phyloP scores from a whole-genome alignment of 2,888 invertebrate genomes.

The Pandemis corylana region DNA sequence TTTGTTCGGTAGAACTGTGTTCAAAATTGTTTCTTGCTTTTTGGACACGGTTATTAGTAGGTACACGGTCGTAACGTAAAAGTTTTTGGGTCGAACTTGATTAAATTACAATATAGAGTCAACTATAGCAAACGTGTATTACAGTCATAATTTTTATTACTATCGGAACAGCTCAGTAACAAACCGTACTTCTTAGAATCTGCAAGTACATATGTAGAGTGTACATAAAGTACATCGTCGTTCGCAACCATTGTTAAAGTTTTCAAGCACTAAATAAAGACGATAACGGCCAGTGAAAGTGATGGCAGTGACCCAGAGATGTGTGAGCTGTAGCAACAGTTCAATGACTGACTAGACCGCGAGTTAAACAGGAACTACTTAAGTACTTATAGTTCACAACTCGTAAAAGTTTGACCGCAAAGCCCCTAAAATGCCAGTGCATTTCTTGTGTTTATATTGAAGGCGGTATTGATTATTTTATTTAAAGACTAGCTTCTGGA shows the following conservation, averaged over 20 bases:
- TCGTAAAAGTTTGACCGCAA: slow-evolving; percentile 28
- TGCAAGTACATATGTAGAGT: too few relatives aligned
- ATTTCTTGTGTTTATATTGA: slow-evolving; percentile 25
- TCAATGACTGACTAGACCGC: slow-evolving; percentile 47
- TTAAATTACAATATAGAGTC: too few relatives aligned
- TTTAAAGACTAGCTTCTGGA: slow-evolving; percentile 5
- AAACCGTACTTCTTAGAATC: neutral
- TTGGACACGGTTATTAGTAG: too few relatives aligned
- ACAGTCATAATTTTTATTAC: too few relatives aligned
- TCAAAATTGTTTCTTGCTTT: neutral
- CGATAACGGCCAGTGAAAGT: slow-evolving; percentile 43
- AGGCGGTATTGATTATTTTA: slow-evolving; percentile 19
- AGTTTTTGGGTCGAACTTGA: too few relatives aligned
- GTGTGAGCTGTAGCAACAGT: slow-evolving; percentile 38
- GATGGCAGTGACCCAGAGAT: slow-evolving; percentile 43
- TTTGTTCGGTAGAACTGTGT: neutral
- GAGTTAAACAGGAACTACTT: slow-evolving; percentile 21
- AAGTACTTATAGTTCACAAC: slow-evolving; percentile 1
- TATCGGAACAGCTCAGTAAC: neutral
- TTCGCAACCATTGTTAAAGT: neutral
- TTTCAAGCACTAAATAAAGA: neutral
- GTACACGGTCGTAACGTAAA: too few relatives aligned
- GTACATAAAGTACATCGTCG: neutral
- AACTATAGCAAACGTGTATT: too few relatives aligned
- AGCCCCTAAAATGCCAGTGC: slow-evolving; percentile 22